phyloP scores from a whole-genome alignment of 2,888 invertebrate genomes.

The Cephus rjabovi region DNA sequence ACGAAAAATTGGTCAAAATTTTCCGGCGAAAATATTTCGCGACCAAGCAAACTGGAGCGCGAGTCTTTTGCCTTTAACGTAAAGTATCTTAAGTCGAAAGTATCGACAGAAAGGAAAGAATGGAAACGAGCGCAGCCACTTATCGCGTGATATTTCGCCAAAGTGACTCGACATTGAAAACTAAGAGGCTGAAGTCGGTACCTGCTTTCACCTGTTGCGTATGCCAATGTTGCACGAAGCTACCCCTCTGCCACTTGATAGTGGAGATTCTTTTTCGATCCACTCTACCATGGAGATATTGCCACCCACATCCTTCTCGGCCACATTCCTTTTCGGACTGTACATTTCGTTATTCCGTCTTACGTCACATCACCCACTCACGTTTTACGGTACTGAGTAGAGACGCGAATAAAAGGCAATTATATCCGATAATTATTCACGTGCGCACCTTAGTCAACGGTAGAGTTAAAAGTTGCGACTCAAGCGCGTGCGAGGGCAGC shows the following conservation, averaged over 20 bases:
- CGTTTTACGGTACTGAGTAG: neutral
- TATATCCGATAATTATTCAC: too few species aligned
- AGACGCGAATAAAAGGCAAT: too few species aligned
- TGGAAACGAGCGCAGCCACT: neutral
- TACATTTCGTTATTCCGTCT: neutral
- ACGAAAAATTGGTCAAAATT: too few species aligned
- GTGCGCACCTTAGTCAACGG: too few species aligned
- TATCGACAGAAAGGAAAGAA: neutral
- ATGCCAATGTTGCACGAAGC: constrained; percentile 18
- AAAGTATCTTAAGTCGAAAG: neutral
- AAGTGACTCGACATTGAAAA: constrained; percentile 16
- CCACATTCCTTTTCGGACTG: neutral
- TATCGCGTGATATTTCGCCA: constrained; percentile 1
- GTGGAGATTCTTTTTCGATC: constrained; percentile 12
- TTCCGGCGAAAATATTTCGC: too few species aligned
- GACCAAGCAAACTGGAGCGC: neutral
- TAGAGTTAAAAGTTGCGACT: neutral
- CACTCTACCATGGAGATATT: too few species aligned
- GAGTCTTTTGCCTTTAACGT: neutral
- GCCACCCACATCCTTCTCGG: too few species aligned
- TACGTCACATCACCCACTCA: neutral
- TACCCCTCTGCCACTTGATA: constrained; percentile 23
- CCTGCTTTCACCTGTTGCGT: constrained; percentile 41
- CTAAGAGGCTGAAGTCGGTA: constrained; percentile 23
- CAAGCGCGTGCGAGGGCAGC: constrained; percentile 54